These are phyloP conservation scores for Scaptomyza pallida DNA, from an alignment of 1,140 invertebrate genomes.

Conservation along the genomic window DNA sequence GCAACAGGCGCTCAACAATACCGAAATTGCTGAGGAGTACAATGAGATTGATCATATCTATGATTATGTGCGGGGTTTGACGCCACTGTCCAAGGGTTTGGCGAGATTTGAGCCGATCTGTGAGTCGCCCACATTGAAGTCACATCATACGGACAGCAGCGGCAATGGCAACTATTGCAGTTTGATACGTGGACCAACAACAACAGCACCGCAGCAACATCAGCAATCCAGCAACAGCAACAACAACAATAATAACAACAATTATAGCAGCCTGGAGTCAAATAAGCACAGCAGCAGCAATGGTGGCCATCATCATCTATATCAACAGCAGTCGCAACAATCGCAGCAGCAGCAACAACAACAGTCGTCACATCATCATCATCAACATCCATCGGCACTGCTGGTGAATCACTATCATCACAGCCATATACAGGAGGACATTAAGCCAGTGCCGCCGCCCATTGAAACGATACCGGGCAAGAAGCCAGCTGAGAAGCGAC, in stretches of 20 bases:
- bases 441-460: slow-evolving; percentile 93
- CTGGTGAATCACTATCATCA: slow-evolving; percentile 84
- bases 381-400: slow-evolving; percentile 83
- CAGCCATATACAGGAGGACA: slow-evolving; percentile 85
- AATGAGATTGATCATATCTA: slow-evolving; percentile 99
- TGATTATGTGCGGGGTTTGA: slow-evolving; percentile 96
- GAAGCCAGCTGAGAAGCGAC: slow-evolving; percentile 87
- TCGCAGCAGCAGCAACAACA: slow-evolving; percentile 34
- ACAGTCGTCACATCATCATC: slow-evolving; percentile 46
- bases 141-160: slow-evolving; percentile 80
- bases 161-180: slow-evolving; percentile 82
- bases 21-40: slow-evolving; percentile 91
- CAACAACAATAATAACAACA: slow-evolving; percentile 69
- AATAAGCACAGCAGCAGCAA: slow-evolving; percentile 81
- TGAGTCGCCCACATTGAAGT: slow-evolving; percentile 83
- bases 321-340: slow-evolving; percentile 30
- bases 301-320: slow-evolving; percentile 53
- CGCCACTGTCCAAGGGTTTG: slow-evolving; percentile 92
- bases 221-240: slow-evolving; percentile 43
- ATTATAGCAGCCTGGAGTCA: slow-evolving; percentile 81
- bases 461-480: slow-evolving; percentile 95
- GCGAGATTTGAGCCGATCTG: slow-evolving; percentile 85
- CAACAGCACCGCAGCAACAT: slow-evolving; percentile 43
- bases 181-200: slow-evolving; percentile 64
- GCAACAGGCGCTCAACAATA: slow-evolving; percentile 69